Percentiles rank a stretch among this genome's conserved stretches.
These are phyloP conservation scores for Sinonovacula constricta DNA, from an alignment of 1,140 invertebrate genomes.

Conservation along the genomic window DNA sequence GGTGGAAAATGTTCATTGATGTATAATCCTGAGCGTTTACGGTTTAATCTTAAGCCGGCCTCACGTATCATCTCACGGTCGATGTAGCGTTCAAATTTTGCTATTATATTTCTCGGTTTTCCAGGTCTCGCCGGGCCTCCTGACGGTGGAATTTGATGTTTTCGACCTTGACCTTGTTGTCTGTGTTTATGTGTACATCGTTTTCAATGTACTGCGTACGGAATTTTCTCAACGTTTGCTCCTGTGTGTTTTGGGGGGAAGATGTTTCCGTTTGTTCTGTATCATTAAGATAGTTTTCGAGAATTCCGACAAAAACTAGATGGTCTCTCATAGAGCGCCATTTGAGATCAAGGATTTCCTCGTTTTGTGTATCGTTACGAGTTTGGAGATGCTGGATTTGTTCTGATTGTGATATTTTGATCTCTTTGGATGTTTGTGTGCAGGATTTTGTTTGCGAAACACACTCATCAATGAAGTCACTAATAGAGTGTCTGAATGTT, in stretches of 20 bases:
- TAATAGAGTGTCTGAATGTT: not conserved
- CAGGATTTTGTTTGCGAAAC: not conserved
- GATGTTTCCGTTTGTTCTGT: not conserved
- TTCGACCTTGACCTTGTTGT: not conserved
- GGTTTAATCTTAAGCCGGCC: not conserved
- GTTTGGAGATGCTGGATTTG: not conserved
- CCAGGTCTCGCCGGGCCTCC: not conserved
- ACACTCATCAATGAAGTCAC: not conserved
- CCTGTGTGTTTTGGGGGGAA: not conserved
- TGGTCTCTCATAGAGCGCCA: not conserved
- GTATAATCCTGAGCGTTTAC: not conserved
- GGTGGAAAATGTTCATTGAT: not conserved
- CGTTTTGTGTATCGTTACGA: not conserved
- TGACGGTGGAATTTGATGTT: not conserved
- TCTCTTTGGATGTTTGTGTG: not conserved
- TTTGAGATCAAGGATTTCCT: not conserved
- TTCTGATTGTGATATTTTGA: not conserved
- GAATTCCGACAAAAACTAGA: not conserved
- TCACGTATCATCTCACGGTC: not conserved
- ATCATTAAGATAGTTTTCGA: not conserved
- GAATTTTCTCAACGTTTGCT: not conserved
- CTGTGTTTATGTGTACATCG: not conserved
- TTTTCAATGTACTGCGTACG: not conserved
- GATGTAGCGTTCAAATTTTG: not conserved
- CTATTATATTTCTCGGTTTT: not conserved